Base-by-base conservation (phyloP, 2,888 invertebrate genomes). In the Trissonchulus latispiculum region DNA sequence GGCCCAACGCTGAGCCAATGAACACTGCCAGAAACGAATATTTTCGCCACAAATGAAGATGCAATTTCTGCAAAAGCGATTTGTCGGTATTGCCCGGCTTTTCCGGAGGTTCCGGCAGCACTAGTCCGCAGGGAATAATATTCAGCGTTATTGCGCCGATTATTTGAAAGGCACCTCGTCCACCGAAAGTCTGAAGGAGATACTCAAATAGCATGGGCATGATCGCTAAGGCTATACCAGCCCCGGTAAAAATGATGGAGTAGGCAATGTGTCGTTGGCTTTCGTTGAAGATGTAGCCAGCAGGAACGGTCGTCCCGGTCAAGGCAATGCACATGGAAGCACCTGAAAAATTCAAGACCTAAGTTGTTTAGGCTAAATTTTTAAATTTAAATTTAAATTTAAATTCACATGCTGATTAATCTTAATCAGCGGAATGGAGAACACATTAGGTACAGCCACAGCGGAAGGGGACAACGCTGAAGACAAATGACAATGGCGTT, bases 241-340 rank as follows among this genome's bases (percentile, higher is more conserved):
- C 69, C n/a, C 69, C 69, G 36, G 69, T 68, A n/a, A 68, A 68
- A 32, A 68, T 36, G 28, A 68, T 68, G 36, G 69, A 68, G 35
- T 32, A 68, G 8, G 69, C 69, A 33, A 68, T 68, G 69, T 68
- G 69, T 3, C 69, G 33, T 8, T 31, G 31, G 8, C 3, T 28
- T 33, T 68, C 69, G n/a, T 68, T 36, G 36, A 68, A 36, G 2
- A 68, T n/a, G 36, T 35, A 68, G 33, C 69, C 69, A 8, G 69
- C 35, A n/a, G 33, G 15, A n/a, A 68, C 36, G n/a, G 69, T 68
- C 8, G 69, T n/a, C 23, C 36, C 69, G 3, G 31, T 36, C 33
- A 68, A n/a, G 8, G 32, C 29, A n/a, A 68, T 8, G 29, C 32
- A 36, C 36, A 33, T 36, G 33, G 35, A 32, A 36, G 36, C 33